Conservation (phyloP, 2,797 vertebrate species). For the Myioborus melanocephalus region DNA sequence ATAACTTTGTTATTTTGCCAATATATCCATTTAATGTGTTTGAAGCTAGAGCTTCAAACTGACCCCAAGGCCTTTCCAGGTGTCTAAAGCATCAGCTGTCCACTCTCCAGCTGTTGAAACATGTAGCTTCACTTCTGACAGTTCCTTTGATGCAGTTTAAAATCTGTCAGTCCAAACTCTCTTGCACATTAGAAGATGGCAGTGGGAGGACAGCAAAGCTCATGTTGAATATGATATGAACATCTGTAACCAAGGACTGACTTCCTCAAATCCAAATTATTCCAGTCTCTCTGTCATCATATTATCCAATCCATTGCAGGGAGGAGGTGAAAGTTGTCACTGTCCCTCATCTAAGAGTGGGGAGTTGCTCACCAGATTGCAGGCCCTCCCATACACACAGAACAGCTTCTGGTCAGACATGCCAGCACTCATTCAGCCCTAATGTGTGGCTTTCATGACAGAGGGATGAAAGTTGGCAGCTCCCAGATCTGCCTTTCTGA, state of each 20-base stretch:
- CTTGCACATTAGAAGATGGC: not conserved
- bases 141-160: not conserved
- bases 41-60: not conserved
- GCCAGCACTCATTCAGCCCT: not conserved
- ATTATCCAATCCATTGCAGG: not conserved
- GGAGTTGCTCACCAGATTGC: not conserved
- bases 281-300: not conserved
- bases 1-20: not conserved
- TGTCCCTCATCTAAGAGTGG: not conserved
- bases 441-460: not conserved
- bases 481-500: not conserved
- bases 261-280: not conserved
- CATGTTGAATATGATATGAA: not conserved
- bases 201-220: not conserved
- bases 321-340: not conserved
- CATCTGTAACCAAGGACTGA: not conserved
- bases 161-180: not conserved
- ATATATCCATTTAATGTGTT: not conserved
- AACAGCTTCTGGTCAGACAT: accelerated
- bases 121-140: not conserved
- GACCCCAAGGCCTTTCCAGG: not conserved
- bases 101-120: slow-evolving; percentile 2
- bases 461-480: not conserved
- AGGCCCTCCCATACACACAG: not conserved
- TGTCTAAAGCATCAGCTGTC: not conserved